Evolutionary conservation across 2,113 vertebrate genomes (phyloP), one percentile per base, ranked within the genome.

Genomic region (Microcebus tavaratra): DNA sequence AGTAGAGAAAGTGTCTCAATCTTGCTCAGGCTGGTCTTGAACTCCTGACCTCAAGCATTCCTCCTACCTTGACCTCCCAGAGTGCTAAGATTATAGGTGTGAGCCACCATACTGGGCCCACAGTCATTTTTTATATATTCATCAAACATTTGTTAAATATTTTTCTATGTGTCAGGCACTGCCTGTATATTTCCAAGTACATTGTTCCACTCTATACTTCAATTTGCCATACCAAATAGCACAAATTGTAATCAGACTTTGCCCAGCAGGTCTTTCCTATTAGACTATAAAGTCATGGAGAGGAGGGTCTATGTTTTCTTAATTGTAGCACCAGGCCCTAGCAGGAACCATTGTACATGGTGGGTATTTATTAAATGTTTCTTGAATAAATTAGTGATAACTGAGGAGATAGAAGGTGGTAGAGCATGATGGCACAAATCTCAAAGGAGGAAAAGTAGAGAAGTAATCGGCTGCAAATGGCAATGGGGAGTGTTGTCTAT

Each of bases 341-440:
- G 29, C 75, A 63, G 78, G 34, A n/a, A 65, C 72, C 25, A 55
- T 90, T 61, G 15, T 29, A 80, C 11, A 31, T 73, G 11, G 9
- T 83, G n/a, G 80, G 10, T 83, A 21, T 57, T 61, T 76, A 72
- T 89, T 81, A 78, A 65, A 29, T 73, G 50, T 87, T 91, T 96
- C 42, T 90, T 90, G 61, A 79, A 21, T 83, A 48, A 94, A 42
- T 82, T 82, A 79, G 27, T 61, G 31, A 36, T 20, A 79, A 78
- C 55, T 83, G 73, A 61, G 31, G 63, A 95, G 88, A 65, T 9
- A 42, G 42, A 55, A 91, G 14, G 48, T 84, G 25, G 3, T 81
- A 36, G 48, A 72, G 42, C 18, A 95, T 20, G 50, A 34, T 61
- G 42, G 31, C 57, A 0, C 50, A 76, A 85, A 65, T 63, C 50